A percentile compares a stretch with the other conserved stretches of the same genome.
Conservation (phyloP, 2,888 invertebrate genomes). For the Fragum fragum region DNA sequence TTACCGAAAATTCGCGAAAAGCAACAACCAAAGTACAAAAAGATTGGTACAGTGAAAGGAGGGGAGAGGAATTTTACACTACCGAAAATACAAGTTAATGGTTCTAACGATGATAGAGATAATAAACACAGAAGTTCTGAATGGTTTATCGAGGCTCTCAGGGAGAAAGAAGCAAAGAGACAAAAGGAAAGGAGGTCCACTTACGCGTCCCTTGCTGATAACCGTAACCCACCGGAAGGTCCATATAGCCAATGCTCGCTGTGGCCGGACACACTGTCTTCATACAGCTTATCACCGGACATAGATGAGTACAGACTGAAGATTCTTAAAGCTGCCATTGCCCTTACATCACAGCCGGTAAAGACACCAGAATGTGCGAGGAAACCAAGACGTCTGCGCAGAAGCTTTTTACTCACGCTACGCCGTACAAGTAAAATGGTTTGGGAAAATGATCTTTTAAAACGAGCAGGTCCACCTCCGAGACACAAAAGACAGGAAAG, state of each 20-base stretch:
- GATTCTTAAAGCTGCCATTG: constrained; percentile 58
- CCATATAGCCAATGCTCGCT: constrained; percentile 26
- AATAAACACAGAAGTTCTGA: constrained; percentile 2
- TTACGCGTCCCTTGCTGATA: neutral
- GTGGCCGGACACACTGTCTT: constrained; percentile 42
- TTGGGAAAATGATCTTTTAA: constrained; percentile 53
- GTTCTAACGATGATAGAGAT: neutral
- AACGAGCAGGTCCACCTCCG: constrained; percentile 18
- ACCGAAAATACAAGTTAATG: constrained; percentile 32
- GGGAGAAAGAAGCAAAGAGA: constrained; percentile 20
- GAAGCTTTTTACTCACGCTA: constrained; percentile 50
- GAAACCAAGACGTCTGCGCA: constrained; percentile 44
- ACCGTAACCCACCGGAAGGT: neutral
- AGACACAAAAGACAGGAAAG: neutral
- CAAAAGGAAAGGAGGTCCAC: neutral
- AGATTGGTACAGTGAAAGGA: constrained; percentile 40
- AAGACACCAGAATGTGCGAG: constrained; percentile 34
- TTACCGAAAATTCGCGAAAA: constrained; percentile 30
- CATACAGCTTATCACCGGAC: constrained; percentile 21
- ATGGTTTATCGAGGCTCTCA: constrained; percentile 13
- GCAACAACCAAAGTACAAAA: constrained; percentile 26
- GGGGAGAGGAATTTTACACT: constrained; percentile 3
- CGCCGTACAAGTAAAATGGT: constrained; percentile 53
- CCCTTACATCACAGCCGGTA: constrained; percentile 63
- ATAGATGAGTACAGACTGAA: constrained; percentile 56